Base-by-base conservation (phyloP, 2,113 vertebrate genomes). In the Hippocampus zosterae region DNA sequence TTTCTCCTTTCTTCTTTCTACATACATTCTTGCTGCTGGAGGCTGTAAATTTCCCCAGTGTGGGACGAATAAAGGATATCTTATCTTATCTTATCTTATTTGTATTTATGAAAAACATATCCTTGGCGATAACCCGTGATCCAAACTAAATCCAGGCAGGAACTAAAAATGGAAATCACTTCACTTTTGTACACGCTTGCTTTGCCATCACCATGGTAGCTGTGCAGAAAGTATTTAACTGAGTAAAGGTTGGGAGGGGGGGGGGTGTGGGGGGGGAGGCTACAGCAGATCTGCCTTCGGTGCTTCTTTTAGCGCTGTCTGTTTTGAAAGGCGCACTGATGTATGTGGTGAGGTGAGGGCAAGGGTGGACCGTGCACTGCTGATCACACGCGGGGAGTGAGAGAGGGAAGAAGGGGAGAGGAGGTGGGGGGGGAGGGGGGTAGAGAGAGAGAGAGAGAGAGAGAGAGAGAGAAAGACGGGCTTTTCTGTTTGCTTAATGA, bases 401-500 rank as follows among this genome's bases (percentile, higher is more conserved):
- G 59, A 77, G 74, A 82, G 81, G 80, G 79, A 48, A 15, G 5
- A 27, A 59, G 56, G 33, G 33, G 33, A 33, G 29, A 33, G 33
- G 33, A 37, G 33, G 33, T 4, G 33, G 33, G 33, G 33, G 6
- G 33, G 6, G 5, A 33, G 33, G 5, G 33, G 5, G 33, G 5
- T 0, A 37, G 33, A 37, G 33, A 37, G 33, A 37, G 33, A 33
- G 33, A 33, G 12, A 73, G 74, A 59, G 57, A 82, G 59, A 77
- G 74, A 82, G 81, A 81, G 79, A 48, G 33, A 4, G 1, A 27
- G 16, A 27, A 86, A 84, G 75, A 82, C 79, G 13, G 74, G 65
- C 80, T 83, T 84, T 81, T 80, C 79, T 76, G 82, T 88, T 76
- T 67, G 53, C 65, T 67, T 90, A 88, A 90, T 88, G 71, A 74